A percentile compares a stretch with the other conserved stretches of the same genome.
phyloP scores from a whole-genome alignment of 2,113 vertebrate genomes.

The Hydropotes inermis region DNA sequence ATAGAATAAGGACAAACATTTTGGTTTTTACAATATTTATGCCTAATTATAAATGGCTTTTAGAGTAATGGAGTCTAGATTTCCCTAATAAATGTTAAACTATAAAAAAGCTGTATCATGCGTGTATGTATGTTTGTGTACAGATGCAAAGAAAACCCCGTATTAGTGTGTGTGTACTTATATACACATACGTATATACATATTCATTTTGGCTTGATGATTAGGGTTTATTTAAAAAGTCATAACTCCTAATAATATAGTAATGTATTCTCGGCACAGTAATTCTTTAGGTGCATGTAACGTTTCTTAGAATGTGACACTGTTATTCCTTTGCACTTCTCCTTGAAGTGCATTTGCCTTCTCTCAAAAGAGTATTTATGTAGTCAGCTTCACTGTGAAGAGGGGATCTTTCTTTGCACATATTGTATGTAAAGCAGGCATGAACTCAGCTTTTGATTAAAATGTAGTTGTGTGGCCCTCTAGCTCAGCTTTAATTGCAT shows the following conservation, averaged over 20 bases:
- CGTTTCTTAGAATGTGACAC: neutral
- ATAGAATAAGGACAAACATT: neutral
- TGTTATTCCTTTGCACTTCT: slow-evolving; percentile 26
- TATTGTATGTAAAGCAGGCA: slow-evolving; percentile 67
- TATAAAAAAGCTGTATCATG: neutral
- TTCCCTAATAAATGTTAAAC: slow-evolving; percentile 17
- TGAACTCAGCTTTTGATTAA: slow-evolving; percentile 80
- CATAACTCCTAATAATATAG: neutral
- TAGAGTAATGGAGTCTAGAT: neutral
- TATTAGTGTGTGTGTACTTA: neutral
- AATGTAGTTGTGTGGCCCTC: slow-evolving; percentile 79
- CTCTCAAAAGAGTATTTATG: slow-evolving; percentile 50
- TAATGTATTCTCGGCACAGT: neutral
- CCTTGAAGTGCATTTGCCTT: slow-evolving; percentile 39
- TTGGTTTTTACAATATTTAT: neutral
- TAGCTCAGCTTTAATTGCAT: slow-evolving; percentile 80
- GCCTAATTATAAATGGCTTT: neutral
- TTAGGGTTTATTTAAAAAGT: neutral
- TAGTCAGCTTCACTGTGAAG: slow-evolving; percentile 35
- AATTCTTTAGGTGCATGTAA: neutral
- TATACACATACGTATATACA: neutral
- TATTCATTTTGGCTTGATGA: slow-evolving; percentile 1
- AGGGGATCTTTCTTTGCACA: slow-evolving; percentile 48
- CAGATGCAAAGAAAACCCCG: neutral
- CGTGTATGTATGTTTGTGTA: neutral